Conservation (phyloP, 2,888 invertebrate genomes). For the Eilema griseolum region DNA sequence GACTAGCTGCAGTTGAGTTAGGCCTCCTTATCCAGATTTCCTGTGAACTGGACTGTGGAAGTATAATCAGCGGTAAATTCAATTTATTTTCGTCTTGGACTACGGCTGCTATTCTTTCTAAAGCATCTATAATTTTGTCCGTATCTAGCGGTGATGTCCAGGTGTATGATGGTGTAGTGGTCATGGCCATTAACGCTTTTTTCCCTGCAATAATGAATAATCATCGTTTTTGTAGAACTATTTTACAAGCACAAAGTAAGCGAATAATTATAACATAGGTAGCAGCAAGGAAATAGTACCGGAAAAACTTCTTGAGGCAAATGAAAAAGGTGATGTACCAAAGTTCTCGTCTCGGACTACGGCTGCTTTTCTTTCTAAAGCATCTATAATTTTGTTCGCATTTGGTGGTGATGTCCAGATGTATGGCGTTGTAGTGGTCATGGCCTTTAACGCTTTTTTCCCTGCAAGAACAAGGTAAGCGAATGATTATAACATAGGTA, state of each 20-base stretch:
- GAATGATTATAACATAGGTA: no score
- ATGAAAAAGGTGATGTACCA: no score
- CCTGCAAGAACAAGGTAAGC: not conserved
- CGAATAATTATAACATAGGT: no score
- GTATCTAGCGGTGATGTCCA: slow-evolving; percentile 3
- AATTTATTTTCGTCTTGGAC: not conserved
- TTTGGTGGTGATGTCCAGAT: slow-evolving; percentile 3
- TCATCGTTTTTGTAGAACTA: not conserved
- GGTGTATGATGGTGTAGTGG: not conserved
- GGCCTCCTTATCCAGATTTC: not conserved
- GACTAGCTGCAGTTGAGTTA: not conserved
- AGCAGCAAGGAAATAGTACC: no score
- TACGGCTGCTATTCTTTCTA: not conserved
- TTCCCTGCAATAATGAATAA: slow-evolving; percentile 5
- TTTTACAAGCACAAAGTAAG: not conserved
- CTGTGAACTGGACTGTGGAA: not conserved
- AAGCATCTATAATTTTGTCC: not conserved
- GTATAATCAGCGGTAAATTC: not conserved
- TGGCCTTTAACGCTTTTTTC: not conserved
- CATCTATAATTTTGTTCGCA: not conserved
- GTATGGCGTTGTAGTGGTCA: not conserved
- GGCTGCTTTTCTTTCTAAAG: not conserved
- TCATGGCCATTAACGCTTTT: not conserved
- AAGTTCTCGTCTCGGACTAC: not conserved
- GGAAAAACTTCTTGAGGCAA: no score